These are phyloP conservation scores for Siderastrea siderea DNA, from an alignment of 92 coral and sea anemone genomes.

Conservation along the genomic window DNA sequence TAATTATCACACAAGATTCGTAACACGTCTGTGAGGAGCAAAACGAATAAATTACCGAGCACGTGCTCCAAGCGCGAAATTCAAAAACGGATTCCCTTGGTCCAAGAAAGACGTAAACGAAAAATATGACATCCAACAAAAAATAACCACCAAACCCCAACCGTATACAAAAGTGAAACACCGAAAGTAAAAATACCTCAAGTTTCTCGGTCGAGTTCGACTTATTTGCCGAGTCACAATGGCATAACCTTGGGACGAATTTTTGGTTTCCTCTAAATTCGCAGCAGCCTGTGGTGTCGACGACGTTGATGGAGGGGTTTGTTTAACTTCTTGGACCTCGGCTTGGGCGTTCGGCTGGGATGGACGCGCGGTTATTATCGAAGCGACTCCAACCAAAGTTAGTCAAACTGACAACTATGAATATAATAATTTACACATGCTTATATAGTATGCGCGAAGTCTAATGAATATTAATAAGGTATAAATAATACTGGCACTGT, in stretches of 20 bases:
- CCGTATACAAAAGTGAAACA: constrained; percentile 16
- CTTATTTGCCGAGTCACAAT: background rate
- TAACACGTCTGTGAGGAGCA: background rate
- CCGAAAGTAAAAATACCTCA: constrained; percentile 3
- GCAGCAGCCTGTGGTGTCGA: background rate
- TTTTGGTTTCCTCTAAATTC: background rate
- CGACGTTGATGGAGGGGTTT: background rate
- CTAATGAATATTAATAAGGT: too few species aligned
- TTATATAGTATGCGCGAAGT: too few species aligned
- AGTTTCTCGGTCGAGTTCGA: constrained; percentile 6
- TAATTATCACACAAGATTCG: background rate
- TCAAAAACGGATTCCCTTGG: background rate
- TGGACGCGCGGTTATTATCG: too few species aligned
- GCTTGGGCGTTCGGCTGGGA: background rate
- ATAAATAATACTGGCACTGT: too few species aligned
- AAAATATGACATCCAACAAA: background rate
- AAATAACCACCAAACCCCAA: constrained; percentile 1
- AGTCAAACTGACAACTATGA: too few species aligned
- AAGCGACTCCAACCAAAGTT: too few species aligned
- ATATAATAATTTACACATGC: too few species aligned
- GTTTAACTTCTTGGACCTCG: background rate
- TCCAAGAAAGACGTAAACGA: background rate
- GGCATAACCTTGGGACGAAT: constrained; percentile 7
- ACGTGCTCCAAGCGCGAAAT: constrained; percentile 7
- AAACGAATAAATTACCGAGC: background rate